Percentiles rank a stretch among this genome's conserved stretches.
Evolutionary conservation across 2,888 invertebrate genomes (phyloP).

Genomic region (Mesorhabditis sp.): DNA sequence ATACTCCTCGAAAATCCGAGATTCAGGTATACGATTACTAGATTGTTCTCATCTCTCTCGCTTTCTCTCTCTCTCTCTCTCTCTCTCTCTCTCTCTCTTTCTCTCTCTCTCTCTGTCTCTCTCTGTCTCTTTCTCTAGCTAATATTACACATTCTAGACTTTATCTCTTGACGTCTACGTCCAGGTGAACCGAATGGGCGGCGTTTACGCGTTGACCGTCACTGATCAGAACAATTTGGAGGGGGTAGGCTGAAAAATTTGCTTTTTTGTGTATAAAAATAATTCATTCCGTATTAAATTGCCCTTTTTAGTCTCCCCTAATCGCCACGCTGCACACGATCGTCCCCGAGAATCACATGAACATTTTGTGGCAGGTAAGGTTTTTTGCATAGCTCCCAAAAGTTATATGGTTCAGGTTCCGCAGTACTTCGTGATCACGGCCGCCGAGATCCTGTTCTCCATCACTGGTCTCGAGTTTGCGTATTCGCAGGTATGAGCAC

Average conservation of each 20-base stretch:
- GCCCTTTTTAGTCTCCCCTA: neutral
- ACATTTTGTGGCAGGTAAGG: conserved; percentile 35
- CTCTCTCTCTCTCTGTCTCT: too few relatives aligned
- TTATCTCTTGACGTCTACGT: neutral
- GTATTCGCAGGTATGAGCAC: conserved; percentile 21
- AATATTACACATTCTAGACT: too few relatives aligned
- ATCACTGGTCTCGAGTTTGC: conserved; percentile 61
- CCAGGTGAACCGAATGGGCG: conserved; percentile 20
- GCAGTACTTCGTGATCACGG: conserved; percentile 61
- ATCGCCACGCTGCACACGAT: conserved; percentile 18
- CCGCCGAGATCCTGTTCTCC: conserved; percentile 61
- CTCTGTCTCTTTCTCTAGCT: too few relatives aligned
- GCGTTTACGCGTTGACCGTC: conserved; percentile 14
- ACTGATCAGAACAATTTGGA: neutral
- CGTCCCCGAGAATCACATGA: conserved; percentile 29
- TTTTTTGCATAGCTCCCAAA: too few relatives aligned
- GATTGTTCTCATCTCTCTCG: neutral
- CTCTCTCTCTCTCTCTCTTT: neutral
- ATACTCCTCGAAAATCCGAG: conserved; percentile 10
- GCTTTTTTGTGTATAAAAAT: too few relatives aligned
- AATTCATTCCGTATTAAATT: neutral
- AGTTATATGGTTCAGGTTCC: conserved; percentile 51
- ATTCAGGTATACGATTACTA: neutral
- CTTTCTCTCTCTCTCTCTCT: too few relatives aligned
- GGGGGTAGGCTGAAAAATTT: neutral